Evolutionary conservation across 2,888 invertebrate genomes (phyloP).

Genomic region (Chrysodeixis includens): DNA sequence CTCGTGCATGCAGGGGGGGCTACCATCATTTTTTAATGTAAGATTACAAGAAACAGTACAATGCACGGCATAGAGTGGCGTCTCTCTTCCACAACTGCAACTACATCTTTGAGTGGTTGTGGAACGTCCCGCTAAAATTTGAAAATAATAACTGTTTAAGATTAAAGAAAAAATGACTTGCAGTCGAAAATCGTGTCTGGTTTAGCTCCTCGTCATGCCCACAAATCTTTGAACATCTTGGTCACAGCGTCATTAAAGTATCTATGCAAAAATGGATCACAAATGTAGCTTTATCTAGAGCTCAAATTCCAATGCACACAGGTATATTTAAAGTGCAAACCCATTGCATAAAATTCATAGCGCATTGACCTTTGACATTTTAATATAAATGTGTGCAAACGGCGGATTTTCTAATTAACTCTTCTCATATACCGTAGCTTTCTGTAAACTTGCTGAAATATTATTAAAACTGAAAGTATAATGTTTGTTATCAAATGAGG

Average conservation of each 20-base stretch:
- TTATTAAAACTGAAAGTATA: slow-evolving; percentile 15
- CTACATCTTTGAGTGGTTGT: too few relatives aligned
- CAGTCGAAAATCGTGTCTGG: too few relatives aligned
- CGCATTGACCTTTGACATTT: slow-evolving; percentile 12
- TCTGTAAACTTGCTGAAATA: slow-evolving; percentile 20
- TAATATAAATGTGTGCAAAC: slow-evolving; percentile 15
- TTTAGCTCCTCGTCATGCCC: too few relatives aligned
- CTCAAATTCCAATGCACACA: neutral
- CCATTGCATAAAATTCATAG: neutral
- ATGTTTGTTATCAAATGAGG: slow-evolving; percentile 10
- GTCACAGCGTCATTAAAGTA: neutral
- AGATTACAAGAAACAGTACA: too few relatives aligned
- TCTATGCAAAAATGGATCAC: neutral
- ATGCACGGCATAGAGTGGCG: too few relatives aligned
- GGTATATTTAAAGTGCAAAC: neutral
- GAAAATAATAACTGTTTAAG: too few relatives aligned
- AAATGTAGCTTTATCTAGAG: neutral
- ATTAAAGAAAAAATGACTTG: too few relatives aligned
- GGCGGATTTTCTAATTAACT: slow-evolving; percentile 25
- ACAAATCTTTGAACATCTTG: too few relatives aligned
- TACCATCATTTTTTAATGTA: too few relatives aligned
- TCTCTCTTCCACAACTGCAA: too few relatives aligned
- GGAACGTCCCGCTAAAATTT: too few relatives aligned
- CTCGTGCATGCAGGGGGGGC: too few relatives aligned
- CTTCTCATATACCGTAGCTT: slow-evolving; percentile 1